These are phyloP conservation scores for Paralichthys olivaceus DNA, from an alignment of 2,113 vertebrate species.

Conservation along the genomic window DNA sequence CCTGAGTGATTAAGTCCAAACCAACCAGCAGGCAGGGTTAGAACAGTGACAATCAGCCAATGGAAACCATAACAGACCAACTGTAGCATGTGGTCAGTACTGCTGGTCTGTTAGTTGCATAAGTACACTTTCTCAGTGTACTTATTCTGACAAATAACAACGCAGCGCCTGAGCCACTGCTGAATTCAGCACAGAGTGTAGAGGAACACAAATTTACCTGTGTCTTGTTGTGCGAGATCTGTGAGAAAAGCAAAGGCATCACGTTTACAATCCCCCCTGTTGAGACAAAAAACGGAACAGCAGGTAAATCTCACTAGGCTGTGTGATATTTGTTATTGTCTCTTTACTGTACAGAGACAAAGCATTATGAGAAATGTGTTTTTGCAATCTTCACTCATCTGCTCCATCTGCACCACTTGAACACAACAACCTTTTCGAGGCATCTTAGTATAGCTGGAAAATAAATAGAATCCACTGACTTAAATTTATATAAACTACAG, in stretches of 20 bases:
- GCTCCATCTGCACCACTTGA: too few species aligned
- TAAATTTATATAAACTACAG: not conserved
- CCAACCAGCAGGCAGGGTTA: too few species aligned
- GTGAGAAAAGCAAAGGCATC: conserved; percentile 81
- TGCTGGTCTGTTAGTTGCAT: too few species aligned
- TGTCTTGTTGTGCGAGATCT: conserved; percentile 78
- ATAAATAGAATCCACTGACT: not conserved
- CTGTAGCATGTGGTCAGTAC: too few species aligned
- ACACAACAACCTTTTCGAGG: not conserved
- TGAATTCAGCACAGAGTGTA: not conserved
- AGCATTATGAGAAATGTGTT: not conserved
- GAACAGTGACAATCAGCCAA: not conserved
- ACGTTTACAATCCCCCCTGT: conserved; percentile 82
- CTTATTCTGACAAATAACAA: too few species aligned
- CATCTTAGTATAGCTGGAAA: not conserved
- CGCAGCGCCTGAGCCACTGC: too few species aligned
- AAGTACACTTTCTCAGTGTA: too few species aligned
- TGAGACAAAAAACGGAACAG: conserved; percentile 27
- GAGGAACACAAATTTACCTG: conserved; percentile 59
- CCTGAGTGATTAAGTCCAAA: too few species aligned
- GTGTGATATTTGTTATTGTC: not conserved
- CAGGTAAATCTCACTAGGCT: not conserved
- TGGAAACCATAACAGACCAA: too few species aligned
- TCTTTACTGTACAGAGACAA: not conserved
- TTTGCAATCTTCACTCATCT: not conserved